Evolutionary conservation across 2,888 invertebrate genomes (phyloP).

Genomic region (Catocala nupta): DNA sequence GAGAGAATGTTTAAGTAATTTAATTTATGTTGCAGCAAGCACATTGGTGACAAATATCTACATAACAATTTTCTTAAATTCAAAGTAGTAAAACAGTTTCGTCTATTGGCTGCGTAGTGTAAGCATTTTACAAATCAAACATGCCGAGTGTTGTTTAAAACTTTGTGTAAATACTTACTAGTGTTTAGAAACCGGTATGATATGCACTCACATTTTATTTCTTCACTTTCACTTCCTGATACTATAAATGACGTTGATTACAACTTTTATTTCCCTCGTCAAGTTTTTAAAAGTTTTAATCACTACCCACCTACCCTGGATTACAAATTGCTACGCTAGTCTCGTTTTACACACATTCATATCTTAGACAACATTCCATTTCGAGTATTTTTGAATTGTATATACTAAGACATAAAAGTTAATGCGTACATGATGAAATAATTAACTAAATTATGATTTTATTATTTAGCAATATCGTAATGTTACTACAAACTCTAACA

Average conservation of each 20-base stretch:
- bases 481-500: too few species aligned
- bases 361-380: slow-evolving; percentile 11
- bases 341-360: slow-evolving; percentile 2
- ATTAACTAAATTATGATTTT: too few species aligned
- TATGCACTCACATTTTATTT: slow-evolving; percentile 25
- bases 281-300: background rate
- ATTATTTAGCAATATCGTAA: too few species aligned
- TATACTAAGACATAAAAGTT: background rate
- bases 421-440: too few species aligned
- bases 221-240: slow-evolving; percentile 33
- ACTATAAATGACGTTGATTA: background rate
- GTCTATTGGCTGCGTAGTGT: slow-evolving; percentile 3
- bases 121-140: slow-evolving; percentile 1
- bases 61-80: too few species aligned
- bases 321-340: too few species aligned
- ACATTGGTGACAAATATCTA: background rate
- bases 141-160: background rate
- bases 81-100: too few species aligned
- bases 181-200: slow-evolving; percentile 3
- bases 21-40: slow-evolving; percentile 1
- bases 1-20: slow-evolving; percentile 24
- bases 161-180: slow-evolving; percentile 17
- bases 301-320: too few species aligned
- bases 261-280: slow-evolving; percentile 25
- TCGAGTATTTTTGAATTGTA: background rate